Evolutionary conservation across 1,140 invertebrate genomes (phyloP).

Genomic region (Oncopodura yosiiana): DNA sequence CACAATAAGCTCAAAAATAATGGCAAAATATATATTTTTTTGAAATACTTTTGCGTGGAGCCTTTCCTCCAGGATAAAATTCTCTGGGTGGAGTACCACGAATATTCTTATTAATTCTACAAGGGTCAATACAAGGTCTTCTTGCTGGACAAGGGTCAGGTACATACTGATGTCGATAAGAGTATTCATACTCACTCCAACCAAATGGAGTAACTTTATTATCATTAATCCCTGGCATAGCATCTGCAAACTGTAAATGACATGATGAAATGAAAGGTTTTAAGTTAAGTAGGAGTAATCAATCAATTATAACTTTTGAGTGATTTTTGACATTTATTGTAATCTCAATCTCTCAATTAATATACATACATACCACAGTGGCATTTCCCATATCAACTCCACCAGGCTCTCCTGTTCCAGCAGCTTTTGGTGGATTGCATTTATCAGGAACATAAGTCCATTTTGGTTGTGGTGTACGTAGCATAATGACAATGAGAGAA

Average conservation of each 20-base stretch:
- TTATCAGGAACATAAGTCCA: constrained; percentile 22
- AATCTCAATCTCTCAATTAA: background rate
- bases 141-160: constrained; percentile 17
- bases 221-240: constrained; percentile 30
- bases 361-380: constrained; percentile 15
- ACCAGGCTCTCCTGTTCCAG: too few species aligned
- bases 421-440: constrained; percentile 22
- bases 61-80: too few species aligned
- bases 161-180: constrained; percentile 29
- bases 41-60: too few species aligned
- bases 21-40: too few species aligned
- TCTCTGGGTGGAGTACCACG: constrained; percentile 12
- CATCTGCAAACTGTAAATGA: constrained; percentile 27
- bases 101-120: too few species aligned
- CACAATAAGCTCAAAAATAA: too few species aligned
- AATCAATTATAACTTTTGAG: background rate
- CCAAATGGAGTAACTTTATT: constrained; percentile 26
- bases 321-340: background rate
- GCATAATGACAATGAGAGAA: too few species aligned
- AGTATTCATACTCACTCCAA: constrained; percentile 32
- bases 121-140: constrained; percentile 16
- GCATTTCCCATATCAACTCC: constrained; percentile 22
- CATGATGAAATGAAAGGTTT: too few species aligned
- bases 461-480: too few species aligned
- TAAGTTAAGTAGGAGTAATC: background rate